Conservation (phyloP, 37 sponge, comb jelly and placozoan species). For the Agelas oroides region DNA sequence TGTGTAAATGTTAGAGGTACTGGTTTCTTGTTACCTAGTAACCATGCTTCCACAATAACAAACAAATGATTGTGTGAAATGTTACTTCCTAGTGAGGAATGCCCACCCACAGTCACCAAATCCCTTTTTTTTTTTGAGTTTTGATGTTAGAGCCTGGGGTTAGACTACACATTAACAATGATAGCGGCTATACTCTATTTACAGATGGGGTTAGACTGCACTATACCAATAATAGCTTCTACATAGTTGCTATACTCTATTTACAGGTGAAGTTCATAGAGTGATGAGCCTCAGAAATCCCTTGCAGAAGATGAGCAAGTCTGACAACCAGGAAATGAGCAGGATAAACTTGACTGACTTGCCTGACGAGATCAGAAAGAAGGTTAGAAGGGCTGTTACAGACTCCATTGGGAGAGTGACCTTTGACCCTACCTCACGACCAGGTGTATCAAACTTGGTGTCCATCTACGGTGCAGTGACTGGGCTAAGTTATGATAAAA, state of each 20-base stretch:
- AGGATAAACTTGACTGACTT: conserved; percentile 80
- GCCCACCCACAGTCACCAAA: too few relatives aligned
- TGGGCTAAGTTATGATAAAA: conserved; percentile 33
- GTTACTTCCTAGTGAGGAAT: too few relatives aligned
- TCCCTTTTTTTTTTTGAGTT: too few relatives aligned
- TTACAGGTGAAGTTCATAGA: conserved; percentile 47
- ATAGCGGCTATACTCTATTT: too few relatives aligned
- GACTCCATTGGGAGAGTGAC: conserved; percentile 59
- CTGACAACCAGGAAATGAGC: conserved; percentile 66
- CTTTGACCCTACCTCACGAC: conserved; percentile 73
- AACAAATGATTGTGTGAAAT: too few relatives aligned
- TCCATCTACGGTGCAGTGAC: conserved; percentile 65
- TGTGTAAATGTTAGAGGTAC: not conserved
- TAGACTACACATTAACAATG: too few relatives aligned
- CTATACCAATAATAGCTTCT: too few relatives aligned
- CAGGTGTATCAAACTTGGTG: conserved; percentile 86
- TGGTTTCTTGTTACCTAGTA: too few relatives aligned
- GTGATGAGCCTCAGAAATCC: conserved; percentile 87
- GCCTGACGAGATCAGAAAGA: conserved; percentile 72
- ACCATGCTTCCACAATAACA: too few relatives aligned
- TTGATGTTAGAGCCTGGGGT: too few relatives aligned
- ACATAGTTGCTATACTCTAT: not conserved
- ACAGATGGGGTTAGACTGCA: too few relatives aligned
- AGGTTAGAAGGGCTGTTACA: conserved; percentile 81
- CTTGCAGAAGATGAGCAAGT: conserved; percentile 92